Conservation (phyloP, 2,797 vertebrate genomes). For the Malacoraja senta region DNA sequence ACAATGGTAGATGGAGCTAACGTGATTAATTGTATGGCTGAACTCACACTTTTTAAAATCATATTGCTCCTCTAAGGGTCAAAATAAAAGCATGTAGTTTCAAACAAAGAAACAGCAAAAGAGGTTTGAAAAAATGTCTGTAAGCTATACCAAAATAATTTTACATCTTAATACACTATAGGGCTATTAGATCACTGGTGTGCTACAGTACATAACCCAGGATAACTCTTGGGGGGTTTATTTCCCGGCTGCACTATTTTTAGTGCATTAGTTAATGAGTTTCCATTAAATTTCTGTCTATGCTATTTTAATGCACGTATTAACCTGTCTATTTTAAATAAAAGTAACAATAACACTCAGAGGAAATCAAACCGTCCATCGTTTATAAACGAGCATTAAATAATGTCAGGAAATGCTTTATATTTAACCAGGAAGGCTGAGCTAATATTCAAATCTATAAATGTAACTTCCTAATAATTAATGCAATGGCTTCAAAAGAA, state of each 20-base stretch:
- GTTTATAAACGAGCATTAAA: not conserved
- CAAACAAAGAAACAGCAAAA: not conserved
- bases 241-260: slow-evolving; percentile 20
- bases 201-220: not conserved
- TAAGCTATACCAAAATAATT: not conserved
- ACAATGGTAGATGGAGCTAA: not conserved
- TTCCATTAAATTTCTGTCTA: slow-evolving; percentile 15
- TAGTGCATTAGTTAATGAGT: slow-evolving; percentile 12
- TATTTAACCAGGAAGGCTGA: not conserved
- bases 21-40: not conserved
- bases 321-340: slow-evolving; percentile 27
- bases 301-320: slow-evolving; percentile 22
- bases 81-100: not conserved
- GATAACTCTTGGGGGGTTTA: not conserved
- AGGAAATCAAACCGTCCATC: slow-evolving; percentile 12
- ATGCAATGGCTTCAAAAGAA: not conserved
- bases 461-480: slow-evolving; percentile 3
- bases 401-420: slow-evolving; percentile 19
- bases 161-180: not conserved
- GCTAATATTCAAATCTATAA: slow-evolving; percentile 1
- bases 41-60: not conserved
- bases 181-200: not conserved
- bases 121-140: not conserved
- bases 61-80: not conserved
- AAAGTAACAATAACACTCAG: slow-evolving; percentile 12